Percentiles rank a stretch among this genome's conserved stretches.
Conservation (phyloP, 2,888 invertebrate species). For the Nymphalis c-album region DNA sequence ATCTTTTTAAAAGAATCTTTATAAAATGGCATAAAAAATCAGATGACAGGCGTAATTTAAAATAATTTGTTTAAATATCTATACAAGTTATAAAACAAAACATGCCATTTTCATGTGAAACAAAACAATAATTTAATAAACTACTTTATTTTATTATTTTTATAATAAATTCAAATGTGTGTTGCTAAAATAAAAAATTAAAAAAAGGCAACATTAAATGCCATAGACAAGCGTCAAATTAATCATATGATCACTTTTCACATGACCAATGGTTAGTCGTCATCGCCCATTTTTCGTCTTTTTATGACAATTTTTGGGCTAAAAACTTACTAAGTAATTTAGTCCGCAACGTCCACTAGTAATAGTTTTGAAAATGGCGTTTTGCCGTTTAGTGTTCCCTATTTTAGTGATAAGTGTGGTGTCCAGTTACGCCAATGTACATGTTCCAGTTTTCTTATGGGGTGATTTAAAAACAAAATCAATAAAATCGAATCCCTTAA, state of each 20-base stretch:
- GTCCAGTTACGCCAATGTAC: slow-evolving; percentile 58
- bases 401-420: slow-evolving; percentile 69
- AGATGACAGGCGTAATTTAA: no score
- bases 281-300: slow-evolving; percentile 65
- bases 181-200: not conserved
- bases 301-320: slow-evolving; percentile 64
- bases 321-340: slow-evolving; percentile 52
- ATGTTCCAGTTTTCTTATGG: slow-evolving; percentile 83
- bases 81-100: no score
- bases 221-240: slow-evolving; percentile 67
- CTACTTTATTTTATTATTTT: no score
- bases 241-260: slow-evolving; percentile 79
- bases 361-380: slow-evolving; percentile 67
- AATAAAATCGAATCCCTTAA: slow-evolving; percentile 58
- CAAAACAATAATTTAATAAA: no score
- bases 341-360: slow-evolving; percentile 67
- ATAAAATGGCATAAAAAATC: no score
- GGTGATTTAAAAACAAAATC: slow-evolving; percentile 60
- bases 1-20: no score
- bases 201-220: slow-evolving; percentile 36
- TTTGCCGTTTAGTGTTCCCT: slow-evolving; percentile 69
- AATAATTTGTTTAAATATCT: no score
- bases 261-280: slow-evolving; percentile 74
- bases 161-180: no score
- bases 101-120: no score